Percentiles rank a stretch among this genome's conserved stretches.
phyloP scores from a whole-genome alignment of 2,797 vertebrate genomes.

The Meriones psammophilus region DNA sequence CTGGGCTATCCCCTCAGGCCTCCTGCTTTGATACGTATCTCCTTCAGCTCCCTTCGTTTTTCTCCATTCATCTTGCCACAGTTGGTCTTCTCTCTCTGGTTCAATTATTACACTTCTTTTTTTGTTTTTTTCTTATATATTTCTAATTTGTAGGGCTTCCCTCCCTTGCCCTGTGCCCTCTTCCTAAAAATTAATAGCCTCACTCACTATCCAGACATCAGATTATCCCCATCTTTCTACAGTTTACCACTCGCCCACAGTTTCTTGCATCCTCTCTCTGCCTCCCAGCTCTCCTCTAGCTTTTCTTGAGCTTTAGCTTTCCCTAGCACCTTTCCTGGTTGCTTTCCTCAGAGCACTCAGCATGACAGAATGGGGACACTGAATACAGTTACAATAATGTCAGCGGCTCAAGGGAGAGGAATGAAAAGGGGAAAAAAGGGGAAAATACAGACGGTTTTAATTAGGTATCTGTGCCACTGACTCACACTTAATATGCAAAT shows the following conservation, averaged over 20 bases:
- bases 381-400: constrained; percentile 81
- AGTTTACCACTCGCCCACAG: background rate
- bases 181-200: background rate
- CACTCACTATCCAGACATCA: background rate
- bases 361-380: constrained; percentile 87
- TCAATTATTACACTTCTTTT: background rate
- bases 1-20: too few relatives aligned
- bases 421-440: constrained; percentile 63
- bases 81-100: background rate
- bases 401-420: constrained; percentile 83
- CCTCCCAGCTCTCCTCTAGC: background rate
- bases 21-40: background rate
- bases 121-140: background rate
- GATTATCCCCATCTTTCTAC: background rate
- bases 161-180: background rate
- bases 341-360: constrained; percentile 68
- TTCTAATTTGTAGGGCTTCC: background rate
- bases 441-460: constrained; percentile 81
- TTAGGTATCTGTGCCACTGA: constrained; percentile 83
- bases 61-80: background rate
- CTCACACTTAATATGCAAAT: constrained; percentile 86
- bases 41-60: background rate
- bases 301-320: constrained; percentile 9
- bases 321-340: constrained; percentile 22
- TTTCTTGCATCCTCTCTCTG: background rate